phyloP scores from a whole-genome alignment of 2,113 vertebrate species.

The Psilopogon haemacephalus region DNA sequence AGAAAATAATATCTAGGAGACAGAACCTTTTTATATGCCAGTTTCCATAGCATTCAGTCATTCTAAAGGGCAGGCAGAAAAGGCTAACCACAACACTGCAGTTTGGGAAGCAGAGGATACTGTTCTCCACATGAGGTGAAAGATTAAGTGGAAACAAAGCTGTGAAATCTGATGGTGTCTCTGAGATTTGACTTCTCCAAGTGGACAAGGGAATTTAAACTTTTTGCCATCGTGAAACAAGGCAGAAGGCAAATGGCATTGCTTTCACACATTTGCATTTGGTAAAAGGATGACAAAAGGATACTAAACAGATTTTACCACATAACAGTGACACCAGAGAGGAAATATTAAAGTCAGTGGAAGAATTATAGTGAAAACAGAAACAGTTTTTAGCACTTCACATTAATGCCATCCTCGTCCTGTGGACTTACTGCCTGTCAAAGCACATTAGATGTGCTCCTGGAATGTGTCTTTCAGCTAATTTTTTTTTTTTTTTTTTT shows the following conservation, averaged over 20 bases:
- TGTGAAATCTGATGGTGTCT: neutral
- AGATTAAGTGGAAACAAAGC: neutral
- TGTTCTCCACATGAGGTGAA: neutral
- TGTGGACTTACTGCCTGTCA: neutral
- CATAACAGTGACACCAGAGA: neutral
- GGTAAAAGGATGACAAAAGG: neutral
- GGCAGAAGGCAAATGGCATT: neutral
- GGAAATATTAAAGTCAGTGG: neutral
- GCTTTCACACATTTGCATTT: neutral
- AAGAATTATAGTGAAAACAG: neutral
- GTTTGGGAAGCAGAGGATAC: neutral
- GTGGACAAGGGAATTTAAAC: neutral
- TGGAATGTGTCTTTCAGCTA: neutral
- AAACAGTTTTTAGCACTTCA: neutral
- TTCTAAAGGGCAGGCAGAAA: neutral
- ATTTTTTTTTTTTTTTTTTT: constrained; percentile 2
- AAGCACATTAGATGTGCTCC: neutral
- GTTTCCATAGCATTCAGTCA: neutral
- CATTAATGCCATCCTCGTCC: neutral
- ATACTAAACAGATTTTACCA: neutral
- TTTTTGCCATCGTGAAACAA: accelerated
- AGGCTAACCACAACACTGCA: neutral
- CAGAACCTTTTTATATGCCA: neutral
- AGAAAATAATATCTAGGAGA: neutral
- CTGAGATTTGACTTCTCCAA: neutral